A percentile compares a stretch with the other conserved stretches of the same genome.
phyloP scores from a whole-genome alignment of 2,113 vertebrate species.

The Cyphomyrus plagiostoma region DNA sequence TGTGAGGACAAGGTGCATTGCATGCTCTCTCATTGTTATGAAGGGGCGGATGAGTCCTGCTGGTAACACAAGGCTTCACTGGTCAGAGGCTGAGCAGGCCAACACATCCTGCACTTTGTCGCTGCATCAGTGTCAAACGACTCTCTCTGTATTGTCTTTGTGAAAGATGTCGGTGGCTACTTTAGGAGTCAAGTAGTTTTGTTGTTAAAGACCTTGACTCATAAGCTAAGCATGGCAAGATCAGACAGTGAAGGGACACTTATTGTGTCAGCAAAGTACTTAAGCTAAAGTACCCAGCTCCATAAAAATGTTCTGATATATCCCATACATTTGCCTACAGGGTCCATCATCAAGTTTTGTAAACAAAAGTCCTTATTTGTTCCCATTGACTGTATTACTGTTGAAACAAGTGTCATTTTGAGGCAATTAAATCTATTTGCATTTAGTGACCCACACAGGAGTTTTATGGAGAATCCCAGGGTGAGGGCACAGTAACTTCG shows the following conservation, averaged over 20 bases:
- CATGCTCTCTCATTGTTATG: background rate
- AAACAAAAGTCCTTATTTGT: background rate
- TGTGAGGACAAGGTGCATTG: background rate
- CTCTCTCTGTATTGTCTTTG: background rate
- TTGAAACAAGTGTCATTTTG: background rate
- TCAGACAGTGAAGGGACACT: background rate
- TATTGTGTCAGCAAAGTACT: background rate
- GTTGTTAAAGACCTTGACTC: background rate
- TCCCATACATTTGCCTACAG: background rate
- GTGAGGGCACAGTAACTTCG: background rate
- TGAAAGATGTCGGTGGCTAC: background rate
- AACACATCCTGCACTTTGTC: background rate
- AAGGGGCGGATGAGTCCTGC: background rate
- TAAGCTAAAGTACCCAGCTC: background rate
- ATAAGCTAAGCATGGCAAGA: background rate
- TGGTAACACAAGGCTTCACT: background rate
- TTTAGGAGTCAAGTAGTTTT: background rate
- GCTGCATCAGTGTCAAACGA: background rate
- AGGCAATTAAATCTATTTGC: background rate
- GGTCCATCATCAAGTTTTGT: background rate
- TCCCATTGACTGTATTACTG: background rate
- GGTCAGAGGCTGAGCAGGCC: background rate
- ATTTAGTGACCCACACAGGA: background rate
- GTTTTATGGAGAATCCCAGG: background rate
- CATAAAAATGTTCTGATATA: no score